Conservation (phyloP, 2,113 vertebrate genomes). For the Epinephelus moara region DNA sequence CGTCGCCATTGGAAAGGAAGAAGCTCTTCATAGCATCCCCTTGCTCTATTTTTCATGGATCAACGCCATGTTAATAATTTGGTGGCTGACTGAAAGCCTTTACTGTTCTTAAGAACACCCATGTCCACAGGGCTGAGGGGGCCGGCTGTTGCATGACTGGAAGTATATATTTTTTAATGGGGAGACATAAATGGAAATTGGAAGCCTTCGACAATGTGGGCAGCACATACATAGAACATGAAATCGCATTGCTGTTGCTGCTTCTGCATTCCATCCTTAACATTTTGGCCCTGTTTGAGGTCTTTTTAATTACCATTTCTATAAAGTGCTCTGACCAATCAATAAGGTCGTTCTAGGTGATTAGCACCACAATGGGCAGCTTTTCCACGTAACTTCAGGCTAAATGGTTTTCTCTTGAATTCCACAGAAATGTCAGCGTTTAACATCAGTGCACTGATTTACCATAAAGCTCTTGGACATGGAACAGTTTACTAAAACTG, state of each 20-base stretch:
- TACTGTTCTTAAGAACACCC: constrained; percentile 37
- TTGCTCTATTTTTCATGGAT: constrained; percentile 78
- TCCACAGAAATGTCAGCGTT: background rate
- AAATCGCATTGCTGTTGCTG: background rate
- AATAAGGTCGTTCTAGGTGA: background rate
- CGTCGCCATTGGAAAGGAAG: constrained; percentile 79
- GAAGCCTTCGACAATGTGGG: constrained; percentile 39
- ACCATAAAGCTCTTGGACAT: background rate
- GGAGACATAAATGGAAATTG: constrained; percentile 41
- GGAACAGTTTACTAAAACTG: background rate
- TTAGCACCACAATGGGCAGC: background rate
- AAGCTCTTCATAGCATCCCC: constrained; percentile 74
- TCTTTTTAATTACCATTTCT: constrained; percentile 2
- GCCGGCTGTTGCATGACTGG: constrained; percentile 25
- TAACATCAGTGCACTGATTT: background rate
- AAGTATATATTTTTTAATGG: constrained; percentile 41
- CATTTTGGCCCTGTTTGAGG: background rate
- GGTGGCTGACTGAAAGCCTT: constrained; percentile 58
- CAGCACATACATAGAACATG: background rate
- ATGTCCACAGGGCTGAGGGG: constrained; percentile 52
- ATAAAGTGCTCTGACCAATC: background rate
- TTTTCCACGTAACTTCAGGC: background rate
- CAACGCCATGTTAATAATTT: constrained; percentile 71
- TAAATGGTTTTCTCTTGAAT: background rate
- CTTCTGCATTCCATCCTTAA: background rate